Base-by-base conservation (phyloP, 2,888 invertebrate genomes). In the Drosophila atripex region DNA sequence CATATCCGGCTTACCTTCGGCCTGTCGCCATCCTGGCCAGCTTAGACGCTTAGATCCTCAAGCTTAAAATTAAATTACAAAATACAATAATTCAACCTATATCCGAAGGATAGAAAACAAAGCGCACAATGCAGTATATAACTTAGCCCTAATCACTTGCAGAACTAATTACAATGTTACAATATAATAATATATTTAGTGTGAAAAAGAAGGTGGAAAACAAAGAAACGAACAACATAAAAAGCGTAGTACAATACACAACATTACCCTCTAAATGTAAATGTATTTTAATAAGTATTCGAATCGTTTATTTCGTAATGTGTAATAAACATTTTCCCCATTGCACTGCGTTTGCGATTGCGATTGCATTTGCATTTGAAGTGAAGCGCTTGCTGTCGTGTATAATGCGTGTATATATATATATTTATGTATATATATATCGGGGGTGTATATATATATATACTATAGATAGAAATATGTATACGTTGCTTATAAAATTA, bases 401-500 rank as follows among this genome's bases (percentile, higher is more conserved):
- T 71, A 39, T 64, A 73, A 65, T 69, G 50, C 43, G 28, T 23
- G 21, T 23, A 23, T 23, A 23, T 28, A 28, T 28, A 28, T 28
- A 28, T 28, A 28, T 28, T 28, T 28, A 28, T 28, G 9, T 28
- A 28, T 28, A 28, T 28, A 28, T 28, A 28, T 28, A 28, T 28
- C 28, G 38, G 43, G 47, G 46, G 56, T 41, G 43, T 55, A 49
- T 66, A 71, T 75, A 49, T 60, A 45, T 70, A 46, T 60, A 63
- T 71, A 70, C 54, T 70, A 46, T 71, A 56, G 57, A 74, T 74
- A 77, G 75, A 77, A 79, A 76, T 77, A 77, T 77, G 77, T 77
- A 77, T 79, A 79, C 70, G 56, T 70, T 70, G 77, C 77, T 68
- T 77, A 80, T 77, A 71, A 77, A 77, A 77, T 77, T 75, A 77